Evolutionary conservation across 2,888 invertebrate genomes (phyloP).

Genomic region (Euplexia lucipara): DNA sequence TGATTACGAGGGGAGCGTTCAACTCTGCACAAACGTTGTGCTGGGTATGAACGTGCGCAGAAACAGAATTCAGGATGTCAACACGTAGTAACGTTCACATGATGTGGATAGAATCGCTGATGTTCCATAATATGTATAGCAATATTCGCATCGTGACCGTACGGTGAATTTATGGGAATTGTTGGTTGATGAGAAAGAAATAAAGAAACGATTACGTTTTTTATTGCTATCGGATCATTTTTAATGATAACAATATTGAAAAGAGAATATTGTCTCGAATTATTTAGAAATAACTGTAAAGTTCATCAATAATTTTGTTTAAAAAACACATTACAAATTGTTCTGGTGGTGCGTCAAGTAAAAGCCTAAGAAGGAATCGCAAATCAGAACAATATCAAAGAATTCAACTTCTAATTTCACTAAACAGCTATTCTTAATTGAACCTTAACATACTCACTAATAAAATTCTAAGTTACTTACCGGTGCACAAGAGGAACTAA

Average conservation of each 20-base stretch:
- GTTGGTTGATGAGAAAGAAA: conserved; percentile 35
- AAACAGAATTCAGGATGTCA: conserved; percentile 70
- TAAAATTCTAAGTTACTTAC: conserved; percentile 38
- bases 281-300: too few relatives aligned
- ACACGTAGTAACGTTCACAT: conserved; percentile 75
- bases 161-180: conserved; percentile 33
- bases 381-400: not conserved
- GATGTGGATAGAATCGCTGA: conserved; percentile 75
- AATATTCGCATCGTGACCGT: conserved; percentile 56
- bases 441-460: conserved; percentile 17
- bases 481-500: conserved; percentile 41
- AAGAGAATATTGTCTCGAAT: not conserved
- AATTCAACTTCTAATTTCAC: not conserved
- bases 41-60: conserved; percentile 64
- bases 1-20: conserved; percentile 62
- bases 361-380: not conserved
- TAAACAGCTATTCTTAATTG: conserved; percentile 5
- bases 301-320: too few relatives aligned
- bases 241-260: too few relatives aligned
- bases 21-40: conserved; percentile 65
- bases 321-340: too few relatives aligned
- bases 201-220: conserved; percentile 25
- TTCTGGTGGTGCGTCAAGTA: not conserved
- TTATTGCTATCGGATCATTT: not conserved
- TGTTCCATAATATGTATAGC: conserved; percentile 66